phyloP scores from a whole-genome alignment of 1,140 invertebrate species.

The Neoseiulus cucumeris region DNA sequence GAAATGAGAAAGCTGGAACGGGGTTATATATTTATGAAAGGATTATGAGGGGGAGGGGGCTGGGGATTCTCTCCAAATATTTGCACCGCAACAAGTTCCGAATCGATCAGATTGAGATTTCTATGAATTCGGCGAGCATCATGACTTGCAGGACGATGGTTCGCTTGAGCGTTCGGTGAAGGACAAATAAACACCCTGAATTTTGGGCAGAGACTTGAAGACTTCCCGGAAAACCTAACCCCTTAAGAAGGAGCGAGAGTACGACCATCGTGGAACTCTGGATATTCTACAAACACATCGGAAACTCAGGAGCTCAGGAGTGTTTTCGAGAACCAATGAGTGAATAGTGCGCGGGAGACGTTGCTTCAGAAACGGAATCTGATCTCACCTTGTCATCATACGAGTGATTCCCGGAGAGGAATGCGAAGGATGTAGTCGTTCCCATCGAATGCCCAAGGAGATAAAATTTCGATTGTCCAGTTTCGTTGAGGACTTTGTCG shows the following conservation, averaged over 20 bases:
- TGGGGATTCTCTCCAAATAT: no score
- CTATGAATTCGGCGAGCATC: no score
- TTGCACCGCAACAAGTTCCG: no score
- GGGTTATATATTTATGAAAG: not conserved
- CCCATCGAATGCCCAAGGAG: not conserved
- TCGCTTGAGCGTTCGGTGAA: not conserved
- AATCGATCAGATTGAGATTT: no score
- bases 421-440: not conserved
- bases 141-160: not conserved
- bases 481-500: not conserved
- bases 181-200: no score
- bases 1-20: not conserved
- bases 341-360: not conserved
- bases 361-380: not conserved
- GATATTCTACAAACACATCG: not conserved
- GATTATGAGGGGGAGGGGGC: no score
- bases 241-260: no score
- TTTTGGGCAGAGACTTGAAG: no score
- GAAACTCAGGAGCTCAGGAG: no score
- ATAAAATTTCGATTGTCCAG: not conserved
- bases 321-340: no score
- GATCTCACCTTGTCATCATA: not conserved
- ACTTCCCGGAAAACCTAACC: no score
- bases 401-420: not conserved
- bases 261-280: no score